Evolutionary conservation across 2,888 invertebrate genomes (phyloP).

Genomic region (Lasioglossum marginatum): DNA sequence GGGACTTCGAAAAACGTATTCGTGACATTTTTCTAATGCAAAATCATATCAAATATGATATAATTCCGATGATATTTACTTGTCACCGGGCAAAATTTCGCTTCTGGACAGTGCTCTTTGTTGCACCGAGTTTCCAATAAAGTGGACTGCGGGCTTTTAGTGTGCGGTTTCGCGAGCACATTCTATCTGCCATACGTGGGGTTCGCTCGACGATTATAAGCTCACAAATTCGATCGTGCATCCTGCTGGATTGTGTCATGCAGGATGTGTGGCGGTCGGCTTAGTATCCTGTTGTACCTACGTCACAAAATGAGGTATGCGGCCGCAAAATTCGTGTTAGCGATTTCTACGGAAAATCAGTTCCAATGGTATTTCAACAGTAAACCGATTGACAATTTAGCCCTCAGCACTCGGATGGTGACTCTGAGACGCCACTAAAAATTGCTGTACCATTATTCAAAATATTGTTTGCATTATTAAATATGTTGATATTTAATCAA

Average conservation of each 20-base stretch:
- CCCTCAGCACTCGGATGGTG: too few relatives aligned
- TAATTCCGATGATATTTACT: too few relatives aligned
- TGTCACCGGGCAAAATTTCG: slow-evolving; percentile 9
- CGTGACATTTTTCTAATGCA: too few relatives aligned
- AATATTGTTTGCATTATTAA: too few relatives aligned
- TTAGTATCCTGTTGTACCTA: slow-evolving; percentile 30
- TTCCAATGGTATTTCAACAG: not conserved
- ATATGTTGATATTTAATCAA: too few relatives aligned
- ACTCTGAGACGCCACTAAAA: too few relatives aligned
- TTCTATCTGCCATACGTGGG: not conserved
- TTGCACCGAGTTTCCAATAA: slow-evolving; percentile 4
- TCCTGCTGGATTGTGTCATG: slow-evolving; percentile 41
- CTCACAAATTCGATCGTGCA: slow-evolving; percentile 31
- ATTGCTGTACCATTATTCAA: too few relatives aligned
- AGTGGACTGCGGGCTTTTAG: slow-evolving; percentile 21
- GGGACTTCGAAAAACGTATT: too few relatives aligned
- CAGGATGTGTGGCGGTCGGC: slow-evolving; percentile 24
- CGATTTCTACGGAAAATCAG: slow-evolving; percentile 25
- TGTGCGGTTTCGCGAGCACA: slow-evolving; percentile 13
- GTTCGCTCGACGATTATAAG: slow-evolving; percentile 14
- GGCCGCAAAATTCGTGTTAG: slow-evolving; percentile 31
- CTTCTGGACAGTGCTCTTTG: slow-evolving; percentile 10
- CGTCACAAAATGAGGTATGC: slow-evolving; percentile 40
- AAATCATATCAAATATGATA: too few relatives aligned
- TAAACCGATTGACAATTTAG: not conserved